phyloP scores from a whole-genome alignment of 2,797 vertebrate genomes.

The Hypotaenidia philippensis region DNA sequence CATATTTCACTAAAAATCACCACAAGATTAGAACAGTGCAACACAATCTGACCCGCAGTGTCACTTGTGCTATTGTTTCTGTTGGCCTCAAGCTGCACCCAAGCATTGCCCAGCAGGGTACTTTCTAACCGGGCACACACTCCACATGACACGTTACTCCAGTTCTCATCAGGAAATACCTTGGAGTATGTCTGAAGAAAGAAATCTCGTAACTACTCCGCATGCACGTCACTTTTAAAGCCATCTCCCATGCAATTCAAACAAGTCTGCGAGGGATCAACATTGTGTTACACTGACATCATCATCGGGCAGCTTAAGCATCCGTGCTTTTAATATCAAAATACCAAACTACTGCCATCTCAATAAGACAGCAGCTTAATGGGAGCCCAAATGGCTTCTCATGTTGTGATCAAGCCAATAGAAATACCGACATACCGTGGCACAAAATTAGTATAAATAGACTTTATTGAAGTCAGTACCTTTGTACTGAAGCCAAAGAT shows the following conservation, averaged over 20 bases:
- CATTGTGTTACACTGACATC: background rate
- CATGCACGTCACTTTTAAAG: background rate
- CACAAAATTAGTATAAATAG: slow-evolving; percentile 84
- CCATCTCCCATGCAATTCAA: background rate
- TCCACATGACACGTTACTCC: background rate
- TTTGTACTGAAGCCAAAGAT: slow-evolving; percentile 89
- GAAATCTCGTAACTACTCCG: background rate
- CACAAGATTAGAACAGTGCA: background rate
- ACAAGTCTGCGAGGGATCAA: background rate
- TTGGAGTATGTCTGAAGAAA: background rate
- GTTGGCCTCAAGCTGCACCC: background rate
- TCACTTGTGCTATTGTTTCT: background rate
- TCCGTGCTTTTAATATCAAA: background rate
- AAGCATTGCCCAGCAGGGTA: background rate
- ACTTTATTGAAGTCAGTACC: slow-evolving; percentile 91
- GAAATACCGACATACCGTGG: slow-evolving; percentile 77
- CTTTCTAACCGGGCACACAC: background rate
- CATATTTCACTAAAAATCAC: background rate
- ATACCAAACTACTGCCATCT: background rate
- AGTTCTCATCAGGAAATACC: background rate
- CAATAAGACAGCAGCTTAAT: background rate
- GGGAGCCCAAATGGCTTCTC: slow-evolving; percentile 12
- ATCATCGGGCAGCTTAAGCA: background rate
- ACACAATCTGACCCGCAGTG: background rate
- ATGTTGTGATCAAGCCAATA: slow-evolving; percentile 33